Conservation (phyloP, 2,888 invertebrate species). For the Alsophila aescularia region DNA sequence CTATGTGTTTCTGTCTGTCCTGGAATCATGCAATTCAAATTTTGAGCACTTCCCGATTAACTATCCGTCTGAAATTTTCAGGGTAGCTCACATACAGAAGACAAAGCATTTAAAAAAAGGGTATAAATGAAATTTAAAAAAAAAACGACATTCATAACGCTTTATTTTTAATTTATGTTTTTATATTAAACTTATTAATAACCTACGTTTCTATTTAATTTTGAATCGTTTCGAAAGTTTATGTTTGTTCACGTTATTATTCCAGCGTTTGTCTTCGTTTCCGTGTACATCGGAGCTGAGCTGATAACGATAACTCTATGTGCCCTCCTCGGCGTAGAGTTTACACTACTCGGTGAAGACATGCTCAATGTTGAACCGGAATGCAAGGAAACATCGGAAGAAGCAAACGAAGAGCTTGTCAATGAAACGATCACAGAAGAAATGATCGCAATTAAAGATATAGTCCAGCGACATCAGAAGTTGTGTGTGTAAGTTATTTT, state of each 20-base stretch:
- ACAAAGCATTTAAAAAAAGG: too few relatives aligned
- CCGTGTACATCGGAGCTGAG: conserved; percentile 48
- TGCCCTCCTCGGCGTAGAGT: conserved; percentile 52
- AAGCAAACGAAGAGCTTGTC: background rate
- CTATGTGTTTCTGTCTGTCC: too few relatives aligned
- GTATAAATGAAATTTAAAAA: too few relatives aligned
- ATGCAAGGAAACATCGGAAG: conserved; percentile 8
- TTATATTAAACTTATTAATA: too few relatives aligned
- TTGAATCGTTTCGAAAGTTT: background rate
- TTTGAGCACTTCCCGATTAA: too few relatives aligned
- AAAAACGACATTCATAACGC: too few relatives aligned
- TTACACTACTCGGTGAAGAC: conserved; percentile 56
- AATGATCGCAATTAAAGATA: conserved; percentile 37
- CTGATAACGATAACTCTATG: conserved; percentile 53
- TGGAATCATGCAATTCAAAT: too few relatives aligned
- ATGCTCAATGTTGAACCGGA: conserved; percentile 40
- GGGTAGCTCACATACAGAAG: too few relatives aligned
- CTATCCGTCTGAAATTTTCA: too few relatives aligned
- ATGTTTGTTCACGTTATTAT: conserved; percentile 13
- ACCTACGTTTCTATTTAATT: too few relatives aligned
- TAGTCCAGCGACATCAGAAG: conserved; percentile 58
- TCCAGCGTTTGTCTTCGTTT: conserved; percentile 47
- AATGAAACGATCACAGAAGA: conserved; percentile 5
- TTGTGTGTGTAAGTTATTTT: conserved; percentile 51
- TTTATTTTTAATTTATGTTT: too few relatives aligned